phyloP scores from a whole-genome alignment of 1,140 invertebrate species.

The Penaeus indicus region DNA sequence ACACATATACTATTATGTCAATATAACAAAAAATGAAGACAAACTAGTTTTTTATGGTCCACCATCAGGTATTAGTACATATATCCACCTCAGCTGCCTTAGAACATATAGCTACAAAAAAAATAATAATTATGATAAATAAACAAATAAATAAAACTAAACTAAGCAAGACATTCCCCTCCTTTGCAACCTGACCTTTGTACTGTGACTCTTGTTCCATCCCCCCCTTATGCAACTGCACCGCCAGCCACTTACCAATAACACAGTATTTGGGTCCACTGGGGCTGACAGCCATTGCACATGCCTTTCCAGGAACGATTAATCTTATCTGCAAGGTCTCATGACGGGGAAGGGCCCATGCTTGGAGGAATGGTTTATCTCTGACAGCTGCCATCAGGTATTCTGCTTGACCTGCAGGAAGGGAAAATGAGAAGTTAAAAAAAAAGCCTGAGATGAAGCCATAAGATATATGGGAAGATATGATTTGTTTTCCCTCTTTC shows the following conservation, averaged over 20 bases:
- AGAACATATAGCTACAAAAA: no score
- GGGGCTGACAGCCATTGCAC: constrained; percentile 45
- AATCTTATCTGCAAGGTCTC: constrained; percentile 53
- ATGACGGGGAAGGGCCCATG: constrained; percentile 45
- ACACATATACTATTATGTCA: no score
- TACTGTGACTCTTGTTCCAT: neutral
- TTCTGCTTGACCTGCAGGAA: constrained; percentile 31
- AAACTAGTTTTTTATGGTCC: no score
- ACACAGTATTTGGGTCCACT: constrained; percentile 53
- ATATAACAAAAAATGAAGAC: no score
- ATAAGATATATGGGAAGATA: neutral
- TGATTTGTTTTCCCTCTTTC: neutral
- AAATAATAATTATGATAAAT: no score
- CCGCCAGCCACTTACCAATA: constrained; percentile 24
- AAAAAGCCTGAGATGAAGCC: neutral
- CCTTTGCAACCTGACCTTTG: neutral
- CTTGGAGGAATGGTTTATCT: constrained; percentile 61
- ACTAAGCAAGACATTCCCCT: no score
- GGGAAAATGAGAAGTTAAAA: neutral
- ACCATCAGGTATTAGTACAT: no score
- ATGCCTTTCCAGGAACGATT: constrained; percentile 50
- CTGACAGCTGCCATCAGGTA: constrained; percentile 45
- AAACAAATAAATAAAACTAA: no score
- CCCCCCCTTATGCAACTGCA: neutral
- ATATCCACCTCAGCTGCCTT: no score